A percentile compares a stretch with the other conserved stretches of the same genome.
These are phyloP conservation scores for Melanocharis versteri DNA, from an alignment of 2,113 vertebrate genomes.

Conservation along the genomic window DNA sequence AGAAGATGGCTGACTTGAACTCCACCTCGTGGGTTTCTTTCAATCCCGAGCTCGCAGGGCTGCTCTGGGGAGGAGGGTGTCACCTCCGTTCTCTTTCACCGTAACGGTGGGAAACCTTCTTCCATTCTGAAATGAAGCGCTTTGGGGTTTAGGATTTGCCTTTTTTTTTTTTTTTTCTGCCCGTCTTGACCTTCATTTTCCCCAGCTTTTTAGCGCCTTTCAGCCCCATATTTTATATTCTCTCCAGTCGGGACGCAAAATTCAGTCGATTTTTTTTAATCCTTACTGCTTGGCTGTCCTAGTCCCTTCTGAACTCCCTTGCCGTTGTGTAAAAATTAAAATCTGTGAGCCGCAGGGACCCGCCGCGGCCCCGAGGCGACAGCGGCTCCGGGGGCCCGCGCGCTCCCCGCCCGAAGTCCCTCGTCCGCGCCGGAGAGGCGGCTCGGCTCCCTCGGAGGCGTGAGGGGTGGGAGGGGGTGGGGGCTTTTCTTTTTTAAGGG, in stretches of 20 bases:
- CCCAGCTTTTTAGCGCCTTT: background rate
- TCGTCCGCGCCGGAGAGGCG: background rate
- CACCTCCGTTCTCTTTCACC: background rate
- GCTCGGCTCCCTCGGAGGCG: background rate
- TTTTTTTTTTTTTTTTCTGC: background rate
- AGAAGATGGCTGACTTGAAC: constrained; percentile 80
- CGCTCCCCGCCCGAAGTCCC: background rate
- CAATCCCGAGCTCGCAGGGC: constrained; percentile 4
- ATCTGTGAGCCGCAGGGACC: background rate
- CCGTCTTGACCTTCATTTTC: constrained; percentile 30
- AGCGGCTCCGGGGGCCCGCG: background rate
- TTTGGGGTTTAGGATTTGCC: background rate
- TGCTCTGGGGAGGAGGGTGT: background rate
- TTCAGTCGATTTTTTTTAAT: background rate
- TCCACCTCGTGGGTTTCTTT: constrained; percentile 79
- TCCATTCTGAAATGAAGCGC: background rate
- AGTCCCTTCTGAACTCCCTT: background rate
- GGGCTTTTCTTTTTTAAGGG: background rate
- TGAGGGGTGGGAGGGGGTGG: background rate
- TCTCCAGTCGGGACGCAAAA: background rate
- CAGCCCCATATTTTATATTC: background rate
- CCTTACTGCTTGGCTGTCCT: background rate
- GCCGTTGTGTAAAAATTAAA: background rate
- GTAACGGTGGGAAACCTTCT: background rate
- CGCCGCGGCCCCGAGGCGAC: background rate